These are phyloP conservation scores for Parnassius smintheus DNA, from an alignment of 2,888 invertebrate genomes.

Conservation along the genomic window DNA sequence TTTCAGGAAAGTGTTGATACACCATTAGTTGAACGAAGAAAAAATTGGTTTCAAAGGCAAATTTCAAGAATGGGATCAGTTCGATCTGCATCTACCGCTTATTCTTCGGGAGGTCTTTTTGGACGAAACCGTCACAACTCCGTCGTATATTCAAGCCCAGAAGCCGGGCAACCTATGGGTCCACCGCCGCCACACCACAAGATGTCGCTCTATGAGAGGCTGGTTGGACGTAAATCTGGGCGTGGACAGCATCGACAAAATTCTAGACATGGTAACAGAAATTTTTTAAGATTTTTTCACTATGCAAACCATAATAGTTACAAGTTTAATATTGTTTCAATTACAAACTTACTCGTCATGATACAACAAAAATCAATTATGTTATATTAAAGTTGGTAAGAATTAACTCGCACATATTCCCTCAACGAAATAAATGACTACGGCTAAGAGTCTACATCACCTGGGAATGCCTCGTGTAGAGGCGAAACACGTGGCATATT, in stretches of 20 bases:
- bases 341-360: no score
- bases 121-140: conserved; percentile 90
- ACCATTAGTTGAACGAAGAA: conserved; percentile 90
- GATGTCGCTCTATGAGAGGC: conserved; percentile 91
- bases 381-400: no score
- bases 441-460: no score
- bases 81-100: conserved; percentile 91
- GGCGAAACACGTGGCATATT: no score
- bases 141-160: conserved; percentile 85
- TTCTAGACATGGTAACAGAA: conserved; percentile 82
- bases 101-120: conserved; percentile 89
- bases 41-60: conserved; percentile 94
- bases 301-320: no score
- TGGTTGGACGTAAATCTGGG: conserved; percentile 91
- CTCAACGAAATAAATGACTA: no score
- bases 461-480: no score
- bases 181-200: conserved; percentile 80
- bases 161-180: conserved; percentile 73
- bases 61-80: conserved; percentile 93
- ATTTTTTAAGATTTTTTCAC: background rate
- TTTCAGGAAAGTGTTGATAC: conserved; percentile 94
- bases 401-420: no score
- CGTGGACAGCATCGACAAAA: conserved; percentile 84
- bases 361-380: no score
- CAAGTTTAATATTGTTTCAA: no score